These are phyloP conservation scores for Spea multiplicata DNA, from an alignment of 2,113 vertebrate species.

Conservation along the genomic window DNA sequence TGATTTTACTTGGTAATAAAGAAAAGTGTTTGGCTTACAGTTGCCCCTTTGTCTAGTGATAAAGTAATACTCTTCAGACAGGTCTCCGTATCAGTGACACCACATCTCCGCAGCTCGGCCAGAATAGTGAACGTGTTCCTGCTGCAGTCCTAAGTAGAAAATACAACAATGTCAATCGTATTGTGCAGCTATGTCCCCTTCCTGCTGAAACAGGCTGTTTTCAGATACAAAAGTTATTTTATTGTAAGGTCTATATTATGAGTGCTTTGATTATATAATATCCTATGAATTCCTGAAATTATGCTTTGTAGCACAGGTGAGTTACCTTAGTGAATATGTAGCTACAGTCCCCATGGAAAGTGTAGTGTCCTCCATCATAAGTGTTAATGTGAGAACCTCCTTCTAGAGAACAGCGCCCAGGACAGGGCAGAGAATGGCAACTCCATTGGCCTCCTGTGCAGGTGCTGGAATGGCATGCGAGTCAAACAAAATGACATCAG, in stretches of 20 bases:
- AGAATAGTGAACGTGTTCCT: constrained; percentile 67
- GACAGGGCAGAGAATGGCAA: constrained; percentile 69
- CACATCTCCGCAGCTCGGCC: constrained; percentile 73
- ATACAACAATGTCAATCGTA: not conserved
- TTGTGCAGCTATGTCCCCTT: too few species aligned
- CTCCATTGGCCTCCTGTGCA: constrained; percentile 74
- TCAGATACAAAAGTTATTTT: too few species aligned
- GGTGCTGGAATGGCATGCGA: constrained; percentile 56
- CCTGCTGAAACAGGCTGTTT: too few species aligned
- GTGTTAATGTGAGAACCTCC: constrained; percentile 88
- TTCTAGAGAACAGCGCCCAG: constrained; percentile 73
- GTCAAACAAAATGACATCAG: too few species aligned
- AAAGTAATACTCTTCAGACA: constrained; percentile 77
- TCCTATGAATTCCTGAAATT: too few species aligned
- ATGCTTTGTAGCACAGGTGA: not conserved
- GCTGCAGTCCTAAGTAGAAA: constrained; percentile 59
- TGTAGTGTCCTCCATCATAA: constrained; percentile 77
- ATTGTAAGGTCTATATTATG: too few species aligned
- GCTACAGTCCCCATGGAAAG: constrained; percentile 73
- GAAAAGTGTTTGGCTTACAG: constrained; percentile 57
- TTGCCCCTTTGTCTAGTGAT: constrained; percentile 55
- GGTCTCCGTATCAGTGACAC: constrained; percentile 70
- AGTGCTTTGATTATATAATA: too few species aligned
- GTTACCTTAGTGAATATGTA: constrained; percentile 78
- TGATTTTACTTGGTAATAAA: not conserved